Conservation (phyloP, 2,888 invertebrate genomes). For the Macrosoma leucophasiata region DNA sequence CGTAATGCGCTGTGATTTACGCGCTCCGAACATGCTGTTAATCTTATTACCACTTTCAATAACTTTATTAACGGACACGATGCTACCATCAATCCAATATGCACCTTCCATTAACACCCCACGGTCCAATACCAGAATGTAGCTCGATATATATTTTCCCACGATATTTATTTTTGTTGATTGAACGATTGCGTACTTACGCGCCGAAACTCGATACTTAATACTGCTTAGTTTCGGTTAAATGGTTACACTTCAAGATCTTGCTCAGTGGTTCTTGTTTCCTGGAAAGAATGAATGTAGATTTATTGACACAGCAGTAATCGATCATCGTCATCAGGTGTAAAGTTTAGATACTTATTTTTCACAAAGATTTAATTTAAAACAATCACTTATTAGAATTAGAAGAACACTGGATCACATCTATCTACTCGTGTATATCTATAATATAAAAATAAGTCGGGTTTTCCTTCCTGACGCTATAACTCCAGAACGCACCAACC, state of each 20-base stretch:
- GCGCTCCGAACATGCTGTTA: slow-evolving; percentile 63
- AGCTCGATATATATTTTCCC: slow-evolving; percentile 49
- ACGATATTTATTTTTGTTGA: slow-evolving; percentile 66
- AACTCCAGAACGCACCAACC: too few relatives aligned
- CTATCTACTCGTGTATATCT: too few relatives aligned
- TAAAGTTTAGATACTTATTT: too few relatives aligned
- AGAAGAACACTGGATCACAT: too few relatives aligned
- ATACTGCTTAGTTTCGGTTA: slow-evolving; percentile 53
- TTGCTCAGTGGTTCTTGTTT: too few relatives aligned
- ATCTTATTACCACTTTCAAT: slow-evolving; percentile 75
- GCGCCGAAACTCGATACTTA: slow-evolving; percentile 57
- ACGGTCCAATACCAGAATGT: slow-evolving; percentile 34
- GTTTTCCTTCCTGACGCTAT: too few relatives aligned
- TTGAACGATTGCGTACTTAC: slow-evolving; percentile 61
- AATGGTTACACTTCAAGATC: slow-evolving; percentile 38
- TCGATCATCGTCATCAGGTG: too few relatives aligned
- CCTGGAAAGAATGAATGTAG: too few relatives aligned
- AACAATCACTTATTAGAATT: too few relatives aligned
- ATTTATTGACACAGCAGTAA: too few relatives aligned
- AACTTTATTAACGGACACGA: slow-evolving; percentile 65
- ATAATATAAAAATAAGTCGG: too few relatives aligned
- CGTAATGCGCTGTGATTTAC: slow-evolving; percentile 74
- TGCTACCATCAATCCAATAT: slow-evolving; percentile 47
- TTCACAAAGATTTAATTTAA: too few relatives aligned
- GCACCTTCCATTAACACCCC: slow-evolving; percentile 43